Base-by-base conservation (phyloP, 2,888 invertebrate genomes). In the Drosophila gaucha region DNA sequence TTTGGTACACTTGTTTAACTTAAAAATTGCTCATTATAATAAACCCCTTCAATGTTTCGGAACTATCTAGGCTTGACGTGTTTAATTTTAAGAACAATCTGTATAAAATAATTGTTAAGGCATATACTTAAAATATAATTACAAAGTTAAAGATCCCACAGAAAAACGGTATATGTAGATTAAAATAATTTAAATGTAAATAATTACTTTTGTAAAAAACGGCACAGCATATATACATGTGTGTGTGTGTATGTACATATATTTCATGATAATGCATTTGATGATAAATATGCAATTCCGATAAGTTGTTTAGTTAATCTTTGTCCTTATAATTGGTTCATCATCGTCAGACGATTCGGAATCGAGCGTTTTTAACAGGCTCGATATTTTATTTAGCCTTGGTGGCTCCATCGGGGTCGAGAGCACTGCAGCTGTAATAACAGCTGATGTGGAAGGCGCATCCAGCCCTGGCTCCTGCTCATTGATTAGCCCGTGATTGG, bases 401-500 rank as follows among this genome's bases (percentile, higher is more conserved):
- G 59, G 4, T 1, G 50, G 6, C 3, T 31, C 56, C 1, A 44
- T 18, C 10, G 54, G 56, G 16, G 74, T 65, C 6, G 74, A 51
- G 10, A 75, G n/a, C 2, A 65, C 5, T 1, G 72, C 64, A 16
- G 74, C 65, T 1, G 77, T 67, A n/a, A 76, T 64, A 0, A 73
- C 30, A 12, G 35, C n/a, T 5, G 67, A 33, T 10, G 73, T 72
- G 6, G 60, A 65, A 2, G 76, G 67, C 8, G 35, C 59, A 22
- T 74, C 74, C 22, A 74, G 30, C 20, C 47, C 59, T 0, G 74
- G 74, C 9, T 67, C 60, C 38, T 71, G 63, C n/a, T 85, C 87
- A 62, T 89, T 83, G 5, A 91, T 56, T 4, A 89, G 38, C 0
- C 74, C 85, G 51, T 90, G 87, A 41, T 80, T 79, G 1, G 76